A percentile compares a stretch with the other conserved stretches of the same genome.
Evolutionary conservation across 2,888 invertebrate species (phyloP).

Genomic region (Leptodirus hochenwartii): DNA sequence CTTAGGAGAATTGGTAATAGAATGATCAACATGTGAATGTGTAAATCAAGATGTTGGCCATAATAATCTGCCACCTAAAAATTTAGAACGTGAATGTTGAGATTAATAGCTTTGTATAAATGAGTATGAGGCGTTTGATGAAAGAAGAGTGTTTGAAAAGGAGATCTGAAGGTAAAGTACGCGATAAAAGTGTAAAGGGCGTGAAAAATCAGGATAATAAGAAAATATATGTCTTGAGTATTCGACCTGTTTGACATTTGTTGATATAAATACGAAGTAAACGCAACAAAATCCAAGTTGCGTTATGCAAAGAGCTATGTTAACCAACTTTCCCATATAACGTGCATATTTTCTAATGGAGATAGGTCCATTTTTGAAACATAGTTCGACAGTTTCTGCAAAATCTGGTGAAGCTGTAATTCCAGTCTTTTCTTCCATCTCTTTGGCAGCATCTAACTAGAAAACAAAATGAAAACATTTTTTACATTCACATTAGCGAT

Average conservation of each 20-base stretch:
- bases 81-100: slow-evolving; percentile 3
- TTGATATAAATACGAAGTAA: slow-evolving; percentile 87
- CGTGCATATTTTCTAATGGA: slow-evolving; percentile 40
- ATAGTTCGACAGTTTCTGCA: slow-evolving; percentile 66
- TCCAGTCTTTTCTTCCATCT: slow-evolving; percentile 40
- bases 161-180: too few species aligned
- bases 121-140: neutral
- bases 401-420: slow-evolving; percentile 44
- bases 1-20: slow-evolving; percentile 53
- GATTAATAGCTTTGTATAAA: neutral
- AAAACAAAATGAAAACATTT: slow-evolving; percentile 13
- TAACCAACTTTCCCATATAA: slow-evolving; percentile 52
- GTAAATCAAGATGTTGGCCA: slow-evolving; percentile 39
- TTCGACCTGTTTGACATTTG: slow-evolving; percentile 59
- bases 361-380: slow-evolving; percentile 59
- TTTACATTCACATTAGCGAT: neutral
- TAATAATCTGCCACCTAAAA: slow-evolving; percentile 49
- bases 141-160: slow-evolving; percentile 1
- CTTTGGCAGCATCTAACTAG: slow-evolving; percentile 51
- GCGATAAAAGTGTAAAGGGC: too few species aligned
- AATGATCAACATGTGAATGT: slow-evolving; percentile 55
- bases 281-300: slow-evolving; percentile 97
- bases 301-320: slow-evolving; percentile 81
- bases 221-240: slow-evolving; percentile 1
- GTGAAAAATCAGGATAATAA: too few species aligned